phyloP scores from a whole-genome alignment of 2,113 vertebrate species.

The Clinocottus analis region DNA sequence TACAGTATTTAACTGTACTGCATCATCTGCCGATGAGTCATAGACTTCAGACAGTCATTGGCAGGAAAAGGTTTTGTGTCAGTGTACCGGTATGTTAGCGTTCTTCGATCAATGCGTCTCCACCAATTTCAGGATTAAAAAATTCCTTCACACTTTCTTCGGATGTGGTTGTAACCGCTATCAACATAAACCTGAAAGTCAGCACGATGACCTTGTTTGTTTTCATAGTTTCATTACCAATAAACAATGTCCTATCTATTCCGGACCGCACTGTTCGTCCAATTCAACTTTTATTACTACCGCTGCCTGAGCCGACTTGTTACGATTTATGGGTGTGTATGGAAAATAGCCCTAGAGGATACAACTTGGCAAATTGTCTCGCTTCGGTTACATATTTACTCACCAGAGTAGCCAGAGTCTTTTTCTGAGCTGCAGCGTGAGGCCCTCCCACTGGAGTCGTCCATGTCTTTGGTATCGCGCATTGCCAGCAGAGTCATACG shows the following conservation, averaged over 20 bases:
- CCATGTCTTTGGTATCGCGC: slow-evolving; percentile 31
- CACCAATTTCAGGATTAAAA: too few species aligned
- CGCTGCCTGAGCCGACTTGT: slow-evolving; percentile 10
- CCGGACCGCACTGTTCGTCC: not conserved
- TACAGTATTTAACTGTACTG: not conserved
- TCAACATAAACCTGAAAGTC: not conserved
- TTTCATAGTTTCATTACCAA: not conserved
- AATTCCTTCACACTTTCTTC: not conserved
- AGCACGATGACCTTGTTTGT: not conserved
- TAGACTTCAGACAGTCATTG: not conserved
- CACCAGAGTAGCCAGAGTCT: slow-evolving; percentile 83
- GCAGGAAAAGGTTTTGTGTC: too few species aligned
- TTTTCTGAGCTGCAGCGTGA: slow-evolving; percentile 80
- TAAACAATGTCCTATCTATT: not conserved
- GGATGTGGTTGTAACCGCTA: not conserved
- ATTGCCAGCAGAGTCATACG: slow-evolving; percentile 61
- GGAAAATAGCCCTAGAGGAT: not conserved
- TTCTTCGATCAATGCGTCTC: too few species aligned
- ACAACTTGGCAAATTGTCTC: not conserved
- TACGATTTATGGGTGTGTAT: not conserved
- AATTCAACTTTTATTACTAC: not conserved
- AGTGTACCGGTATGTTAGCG: too few species aligned
- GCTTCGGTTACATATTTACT: slow-evolving; percentile 3
- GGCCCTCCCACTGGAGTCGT: slow-evolving; percentile 36
- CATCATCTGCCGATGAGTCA: not conserved